Base-by-base conservation (phyloP, 2,888 invertebrate species). In the Dorcus hopei region DNA sequence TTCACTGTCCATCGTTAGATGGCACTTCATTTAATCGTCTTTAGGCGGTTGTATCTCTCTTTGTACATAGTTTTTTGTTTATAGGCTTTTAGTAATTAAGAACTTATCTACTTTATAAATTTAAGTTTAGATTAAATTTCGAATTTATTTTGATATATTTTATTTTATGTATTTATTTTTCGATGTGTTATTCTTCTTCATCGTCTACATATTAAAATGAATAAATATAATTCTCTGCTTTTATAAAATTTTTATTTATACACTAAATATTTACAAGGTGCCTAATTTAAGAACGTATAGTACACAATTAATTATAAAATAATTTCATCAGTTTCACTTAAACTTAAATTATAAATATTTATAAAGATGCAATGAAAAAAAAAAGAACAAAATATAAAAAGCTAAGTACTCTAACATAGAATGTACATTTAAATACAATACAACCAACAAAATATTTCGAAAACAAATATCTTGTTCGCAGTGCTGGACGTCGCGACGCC, bases 251-350 rank as follows among this genome's bases (percentile, higher is more conserved):
- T 51, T 53, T 49, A 47, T 52, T 57, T 58, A 49, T 54, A 58
- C 42, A 49, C 58, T 58, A 58, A 53, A 49, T 58, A 58, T 58
- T 58, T 58, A 58, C 53, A 58, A 43, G 50, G 42, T 43, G 38
- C 49, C 56, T 51, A 50, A 56, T n/a, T n/a, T 56, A 50, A 43
- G 38, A 26, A 19, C 45, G 14, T 56, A 56, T 56, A 56, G 47
- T 51, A 56, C 50, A 56, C 51, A 51, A 38, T 50, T 50, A 51
- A 38, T 50, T 50, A 39, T 14, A 45, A 51, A 49, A 45, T 45
- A 3, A 16, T 45, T n/a, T 45, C 16, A 16, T 45, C 9, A 45
- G 23, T 48, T 50, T 23, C 7, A 39, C 45, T 51, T 45, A 45
- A 33, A 56, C 16, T 45, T 51, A 51, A 56, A 51, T 56, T 56